phyloP scores from a whole-genome alignment of 1,140 invertebrate species.

The Parapsyche elsis region DNA sequence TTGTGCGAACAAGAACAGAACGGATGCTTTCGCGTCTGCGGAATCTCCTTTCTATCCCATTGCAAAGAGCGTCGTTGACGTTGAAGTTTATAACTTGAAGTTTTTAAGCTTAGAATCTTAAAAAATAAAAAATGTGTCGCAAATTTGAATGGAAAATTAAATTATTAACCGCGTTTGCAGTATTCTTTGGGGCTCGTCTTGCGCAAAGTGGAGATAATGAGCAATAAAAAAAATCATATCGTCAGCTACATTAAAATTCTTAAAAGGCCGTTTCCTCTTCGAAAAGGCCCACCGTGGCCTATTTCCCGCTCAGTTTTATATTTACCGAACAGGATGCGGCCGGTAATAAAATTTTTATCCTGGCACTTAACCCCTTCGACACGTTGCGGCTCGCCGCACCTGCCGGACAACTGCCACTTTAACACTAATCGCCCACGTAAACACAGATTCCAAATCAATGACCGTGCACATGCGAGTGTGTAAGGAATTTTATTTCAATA shows the following conservation, averaged over 20 bases:
- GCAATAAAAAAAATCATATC: constrained; percentile 29
- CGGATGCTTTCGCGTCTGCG: constrained; percentile 17
- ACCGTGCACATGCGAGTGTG: no score
- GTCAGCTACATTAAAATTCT: constrained; percentile 23
- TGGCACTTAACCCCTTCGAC: constrained; percentile 12
- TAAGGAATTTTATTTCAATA: no score
- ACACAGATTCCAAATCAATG: no score
- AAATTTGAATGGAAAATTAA: no score
- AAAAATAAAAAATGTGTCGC: constrained; percentile 4
- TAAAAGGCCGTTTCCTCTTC: background rate
- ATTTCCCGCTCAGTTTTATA: constrained; percentile 16
- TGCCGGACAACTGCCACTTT: constrained; percentile 10
- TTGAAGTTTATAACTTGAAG: background rate
- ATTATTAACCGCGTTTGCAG: background rate
- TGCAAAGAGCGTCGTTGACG: background rate
- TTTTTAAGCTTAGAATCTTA: background rate
- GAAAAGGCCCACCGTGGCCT: background rate
- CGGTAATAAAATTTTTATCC: constrained; percentile 26
- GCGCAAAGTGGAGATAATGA: constrained; percentile 8
- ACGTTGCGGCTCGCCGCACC: background rate
- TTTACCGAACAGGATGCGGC: constrained; percentile 19
- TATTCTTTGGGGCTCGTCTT: background rate
- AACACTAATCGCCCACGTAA: no score
- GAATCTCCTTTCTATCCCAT: background rate
- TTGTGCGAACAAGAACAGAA: constrained; percentile 34